A percentile compares a stretch with the other conserved stretches of the same genome.
These are phyloP conservation scores for Sarcophaga variegata DNA, from an alignment of 2,888 invertebrate species.

Conservation along the genomic window DNA sequence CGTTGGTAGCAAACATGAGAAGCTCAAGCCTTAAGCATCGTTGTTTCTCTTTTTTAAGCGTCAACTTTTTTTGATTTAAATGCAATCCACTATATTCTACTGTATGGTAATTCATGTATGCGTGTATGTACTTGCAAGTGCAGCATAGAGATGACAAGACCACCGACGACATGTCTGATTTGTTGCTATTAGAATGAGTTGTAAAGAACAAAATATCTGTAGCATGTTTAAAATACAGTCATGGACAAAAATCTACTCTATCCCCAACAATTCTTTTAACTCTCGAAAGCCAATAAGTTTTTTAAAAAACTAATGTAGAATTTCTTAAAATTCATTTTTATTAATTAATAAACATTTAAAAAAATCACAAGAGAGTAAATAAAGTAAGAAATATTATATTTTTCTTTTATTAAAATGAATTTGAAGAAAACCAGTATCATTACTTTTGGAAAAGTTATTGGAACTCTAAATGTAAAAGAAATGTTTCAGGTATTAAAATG, in stretches of 20 bases:
- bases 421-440: too few relatives aligned
- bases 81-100: not conserved
- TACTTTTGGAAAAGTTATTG: too few relatives aligned
- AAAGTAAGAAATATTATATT: too few relatives aligned
- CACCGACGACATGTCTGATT: constrained; percentile 71
- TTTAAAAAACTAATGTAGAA: too few relatives aligned
- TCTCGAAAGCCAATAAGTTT: too few relatives aligned
- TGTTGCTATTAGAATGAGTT: constrained; percentile 67
- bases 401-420: too few relatives aligned
- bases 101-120: constrained; percentile 6
- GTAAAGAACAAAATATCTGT: constrained; percentile 42
- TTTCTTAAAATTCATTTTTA: too few relatives aligned
- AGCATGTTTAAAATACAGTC: constrained; percentile 33
- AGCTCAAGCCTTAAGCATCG: constrained; percentile 40
- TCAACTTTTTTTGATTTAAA: constrained; percentile 39
- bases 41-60: constrained; percentile 9
- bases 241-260: not conserved
- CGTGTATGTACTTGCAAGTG: constrained; percentile 20
- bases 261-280: not conserved
- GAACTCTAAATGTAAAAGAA: too few relatives aligned
- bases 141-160: constrained; percentile 68
- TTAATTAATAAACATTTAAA: too few relatives aligned
- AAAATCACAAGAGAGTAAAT: too few relatives aligned
- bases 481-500: too few relatives aligned
- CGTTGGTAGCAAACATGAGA: constrained; percentile 53